phyloP scores from a whole-genome alignment of 2,888 invertebrate species.

The Pyrocoelia pectoralis region DNA sequence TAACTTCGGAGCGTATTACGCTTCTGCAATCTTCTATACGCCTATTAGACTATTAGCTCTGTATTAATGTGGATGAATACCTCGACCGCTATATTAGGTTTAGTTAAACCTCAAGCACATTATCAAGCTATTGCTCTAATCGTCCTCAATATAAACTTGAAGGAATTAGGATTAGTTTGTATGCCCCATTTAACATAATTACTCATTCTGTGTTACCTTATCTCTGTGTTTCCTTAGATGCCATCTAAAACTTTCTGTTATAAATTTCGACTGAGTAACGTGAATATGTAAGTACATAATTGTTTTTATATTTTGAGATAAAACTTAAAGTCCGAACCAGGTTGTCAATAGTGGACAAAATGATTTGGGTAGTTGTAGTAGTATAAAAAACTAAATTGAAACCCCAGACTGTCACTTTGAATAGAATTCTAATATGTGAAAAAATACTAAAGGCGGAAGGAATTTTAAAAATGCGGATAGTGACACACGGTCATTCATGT shows the following conservation, averaged over 20 bases:
- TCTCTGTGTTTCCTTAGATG: slow-evolving; percentile 31
- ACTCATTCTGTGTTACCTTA: slow-evolving; percentile 46
- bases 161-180: slow-evolving; percentile 48
- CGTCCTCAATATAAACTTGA: slow-evolving; percentile 49
- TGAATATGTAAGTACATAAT: no score
- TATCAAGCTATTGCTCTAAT: slow-evolving; percentile 53
- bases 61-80: slow-evolving; percentile 40
- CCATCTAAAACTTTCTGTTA: no score
- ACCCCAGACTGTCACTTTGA: slow-evolving; percentile 13
- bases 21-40: slow-evolving; percentile 34
- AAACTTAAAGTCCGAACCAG: no score
- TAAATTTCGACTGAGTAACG: no score
- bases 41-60: slow-evolving; percentile 42
- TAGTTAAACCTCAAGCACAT: slow-evolving; percentile 52
- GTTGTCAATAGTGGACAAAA: no score
- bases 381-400: background rate
- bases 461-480: slow-evolving; percentile 34
- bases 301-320: no score
- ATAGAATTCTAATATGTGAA: slow-evolving; percentile 25
- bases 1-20: slow-evolving; percentile 30
- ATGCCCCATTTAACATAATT: slow-evolving; percentile 53
- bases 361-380: no score
- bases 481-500: slow-evolving; percentile 38
- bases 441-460: slow-evolving; percentile 22
- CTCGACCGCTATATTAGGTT: slow-evolving; percentile 39